phyloP scores from a whole-genome alignment of 2,888 invertebrate genomes.

The Napeogenes sylphis region DNA sequence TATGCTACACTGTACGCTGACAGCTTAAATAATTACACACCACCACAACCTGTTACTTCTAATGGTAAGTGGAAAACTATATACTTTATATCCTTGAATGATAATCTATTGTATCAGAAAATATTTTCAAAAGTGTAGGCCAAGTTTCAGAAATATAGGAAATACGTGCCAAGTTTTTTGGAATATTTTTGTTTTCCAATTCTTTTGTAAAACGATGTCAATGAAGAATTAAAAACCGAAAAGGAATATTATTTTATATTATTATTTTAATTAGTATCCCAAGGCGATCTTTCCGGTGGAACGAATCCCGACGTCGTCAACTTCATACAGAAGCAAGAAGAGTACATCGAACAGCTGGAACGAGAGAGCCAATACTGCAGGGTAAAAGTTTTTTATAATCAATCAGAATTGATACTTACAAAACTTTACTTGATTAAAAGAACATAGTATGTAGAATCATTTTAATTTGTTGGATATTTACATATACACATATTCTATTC shows the following conservation, averaged over 20 bases:
- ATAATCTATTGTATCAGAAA: too few species aligned
- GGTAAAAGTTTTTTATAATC: slow-evolving; percentile 48
- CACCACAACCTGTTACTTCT: slow-evolving; percentile 36
- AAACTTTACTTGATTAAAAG: too few species aligned
- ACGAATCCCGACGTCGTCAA: slow-evolving; percentile 84
- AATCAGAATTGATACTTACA: too few species aligned
- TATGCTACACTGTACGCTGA: slow-evolving; percentile 67
- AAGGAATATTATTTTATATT: background rate
- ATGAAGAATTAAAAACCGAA: too few species aligned
- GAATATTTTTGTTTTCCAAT: too few species aligned
- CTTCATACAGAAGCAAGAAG: slow-evolving; percentile 91
- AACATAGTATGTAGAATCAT: background rate
- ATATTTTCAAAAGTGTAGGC: too few species aligned
- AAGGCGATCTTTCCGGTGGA: slow-evolving; percentile 51
- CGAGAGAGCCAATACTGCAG: slow-evolving; percentile 90
- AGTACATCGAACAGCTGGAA: slow-evolving; percentile 91
- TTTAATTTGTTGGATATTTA: background rate
- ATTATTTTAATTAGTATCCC: background rate
- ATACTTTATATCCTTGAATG: background rate
- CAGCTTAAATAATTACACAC: slow-evolving; percentile 60
- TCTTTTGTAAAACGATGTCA: too few species aligned
- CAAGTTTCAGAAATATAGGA: too few species aligned
- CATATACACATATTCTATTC: too few species aligned
- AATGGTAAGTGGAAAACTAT: slow-evolving; percentile 30
- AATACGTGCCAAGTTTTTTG: too few species aligned